Conservation (phyloP, 1,140 invertebrate genomes). For the Oncopeltus fasciatus region DNA sequence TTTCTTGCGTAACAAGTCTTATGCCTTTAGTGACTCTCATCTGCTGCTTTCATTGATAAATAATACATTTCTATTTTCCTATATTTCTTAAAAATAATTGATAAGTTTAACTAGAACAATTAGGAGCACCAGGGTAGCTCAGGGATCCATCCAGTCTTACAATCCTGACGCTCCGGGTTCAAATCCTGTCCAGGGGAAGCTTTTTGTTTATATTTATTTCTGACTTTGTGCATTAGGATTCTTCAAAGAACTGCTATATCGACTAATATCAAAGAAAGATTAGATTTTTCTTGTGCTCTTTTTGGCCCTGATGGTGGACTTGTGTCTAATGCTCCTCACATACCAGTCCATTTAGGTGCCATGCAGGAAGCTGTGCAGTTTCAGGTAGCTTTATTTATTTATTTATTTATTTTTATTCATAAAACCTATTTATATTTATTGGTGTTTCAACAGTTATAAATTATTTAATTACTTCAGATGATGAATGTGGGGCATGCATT, state of each 20-base stretch:
- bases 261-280: slow-evolving; percentile 95
- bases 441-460: background rate
- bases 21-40: too few species aligned
- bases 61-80: too few species aligned
- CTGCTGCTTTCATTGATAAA: too few species aligned
- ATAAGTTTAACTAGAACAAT: too few species aligned
- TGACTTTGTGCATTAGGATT: slow-evolving; percentile 40
- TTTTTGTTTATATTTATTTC: background rate
- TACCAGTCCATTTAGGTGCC: slow-evolving; percentile 92
- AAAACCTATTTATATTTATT: too few species aligned
- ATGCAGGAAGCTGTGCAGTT: slow-evolving; percentile 95
- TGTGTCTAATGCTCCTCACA: slow-evolving; percentile 97
- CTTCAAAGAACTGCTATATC: slow-evolving; percentile 91
- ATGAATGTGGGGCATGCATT: slow-evolving; percentile 48
- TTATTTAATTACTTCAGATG: slow-evolving; percentile 35
- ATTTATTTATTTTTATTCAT: too few species aligned
- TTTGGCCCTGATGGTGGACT: slow-evolving; percentile 95
- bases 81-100: too few species aligned
- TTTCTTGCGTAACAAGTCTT: too few species aligned
- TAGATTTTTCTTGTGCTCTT: slow-evolving; percentile 97
- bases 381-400: slow-evolving; percentile 62
- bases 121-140: too few species aligned
- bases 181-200: too few species aligned
- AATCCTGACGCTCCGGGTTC: too few species aligned
- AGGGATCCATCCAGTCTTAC: background rate